These are phyloP conservation scores for Girardinichthys multiradiatus DNA, from an alignment of 2,113 vertebrate species.

Conservation along the genomic window DNA sequence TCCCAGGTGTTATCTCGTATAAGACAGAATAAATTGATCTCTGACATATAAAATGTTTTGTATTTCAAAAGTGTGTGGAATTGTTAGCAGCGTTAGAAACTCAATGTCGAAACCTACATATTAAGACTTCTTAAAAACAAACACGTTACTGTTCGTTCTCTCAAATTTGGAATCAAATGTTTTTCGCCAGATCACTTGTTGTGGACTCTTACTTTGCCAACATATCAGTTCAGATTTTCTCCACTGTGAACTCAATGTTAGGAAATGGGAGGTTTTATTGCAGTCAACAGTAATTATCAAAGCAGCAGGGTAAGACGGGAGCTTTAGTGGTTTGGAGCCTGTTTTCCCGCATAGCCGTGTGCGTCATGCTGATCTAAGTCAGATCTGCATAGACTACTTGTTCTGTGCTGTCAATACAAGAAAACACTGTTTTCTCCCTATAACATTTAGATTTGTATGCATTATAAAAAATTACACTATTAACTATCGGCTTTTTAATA, in stretches of 20 bases:
- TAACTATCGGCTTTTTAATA: constrained; percentile 12
- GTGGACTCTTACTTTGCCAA: background rate
- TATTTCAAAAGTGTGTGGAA: too few relatives aligned
- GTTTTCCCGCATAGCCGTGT: background rate
- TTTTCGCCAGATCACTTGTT: background rate
- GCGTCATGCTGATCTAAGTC: background rate
- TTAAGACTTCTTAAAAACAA: background rate
- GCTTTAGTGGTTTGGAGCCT: background rate
- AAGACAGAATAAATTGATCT: background rate
- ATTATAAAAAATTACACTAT: too few relatives aligned
- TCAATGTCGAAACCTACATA: background rate
- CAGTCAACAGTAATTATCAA: background rate
- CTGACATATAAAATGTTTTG: background rate
- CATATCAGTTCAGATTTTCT: background rate
- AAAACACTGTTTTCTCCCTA: too few relatives aligned
- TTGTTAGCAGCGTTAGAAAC: background rate
- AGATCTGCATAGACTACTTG: background rate
- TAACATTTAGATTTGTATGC: too few relatives aligned
- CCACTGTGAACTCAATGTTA: background rate
- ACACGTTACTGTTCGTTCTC: background rate
- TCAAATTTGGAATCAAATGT: background rate
- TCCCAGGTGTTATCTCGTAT: background rate
- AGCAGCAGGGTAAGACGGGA: background rate
- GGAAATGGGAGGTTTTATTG: background rate
- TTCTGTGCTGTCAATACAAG: too few relatives aligned